Percentiles rank a stretch among this genome's conserved stretches.
Conservation (phyloP, 1,140 invertebrate species). For the Reticulitermes speratus region DNA sequence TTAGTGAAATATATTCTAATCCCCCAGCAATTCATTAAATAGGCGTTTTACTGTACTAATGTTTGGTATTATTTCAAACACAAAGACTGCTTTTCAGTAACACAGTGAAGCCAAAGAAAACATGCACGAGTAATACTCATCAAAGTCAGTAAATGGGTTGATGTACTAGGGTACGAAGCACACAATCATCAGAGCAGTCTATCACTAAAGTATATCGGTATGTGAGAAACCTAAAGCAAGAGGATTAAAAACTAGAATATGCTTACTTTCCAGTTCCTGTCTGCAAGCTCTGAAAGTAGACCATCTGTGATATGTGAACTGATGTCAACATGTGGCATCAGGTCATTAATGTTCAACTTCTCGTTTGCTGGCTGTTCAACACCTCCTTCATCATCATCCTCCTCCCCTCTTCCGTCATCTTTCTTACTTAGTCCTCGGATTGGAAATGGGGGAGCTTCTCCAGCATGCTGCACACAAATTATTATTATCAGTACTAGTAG, state of each 20-base stretch:
- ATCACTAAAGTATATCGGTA: too few species aligned
- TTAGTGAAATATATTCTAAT: too few species aligned
- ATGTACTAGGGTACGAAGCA: too few species aligned
- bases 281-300: conserved; percentile 76
- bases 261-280: conserved; percentile 91
- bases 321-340: conserved; percentile 78
- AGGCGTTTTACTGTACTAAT: too few species aligned
- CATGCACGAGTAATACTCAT: too few species aligned
- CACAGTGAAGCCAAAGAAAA: too few species aligned
- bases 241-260: conserved; percentile 19
- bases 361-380: conserved; percentile 50
- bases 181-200: too few species aligned
- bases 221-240: not conserved
- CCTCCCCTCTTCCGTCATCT: conserved; percentile 52
- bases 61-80: too few species aligned
- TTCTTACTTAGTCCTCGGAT: conserved; percentile 56
- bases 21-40: too few species aligned
- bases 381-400: conserved; percentile 56
- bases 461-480: conserved; percentile 51
- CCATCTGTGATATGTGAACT: conserved; percentile 80
- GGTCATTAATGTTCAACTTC: conserved; percentile 62
- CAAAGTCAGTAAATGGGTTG: too few species aligned
- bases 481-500: not conserved
- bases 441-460: conserved; percentile 68
- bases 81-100: too few species aligned